Evolutionary conservation across 2,113 vertebrate genomes (phyloP), one percentile per base, ranked within the genome.

Genomic region (Bagarius yarrelli): DNA sequence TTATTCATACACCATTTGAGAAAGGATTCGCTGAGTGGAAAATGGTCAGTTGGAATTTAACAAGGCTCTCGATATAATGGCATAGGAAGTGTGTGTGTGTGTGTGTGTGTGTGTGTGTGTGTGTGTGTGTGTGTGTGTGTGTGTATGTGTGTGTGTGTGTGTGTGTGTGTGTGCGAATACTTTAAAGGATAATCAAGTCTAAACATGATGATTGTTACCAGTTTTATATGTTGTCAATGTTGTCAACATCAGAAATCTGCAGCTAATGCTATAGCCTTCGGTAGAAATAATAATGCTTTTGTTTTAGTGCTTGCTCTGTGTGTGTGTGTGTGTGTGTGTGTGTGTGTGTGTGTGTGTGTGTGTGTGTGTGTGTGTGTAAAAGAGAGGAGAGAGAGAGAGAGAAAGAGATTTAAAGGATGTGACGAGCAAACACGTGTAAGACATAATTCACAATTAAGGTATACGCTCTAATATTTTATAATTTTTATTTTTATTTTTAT

Each of bases 1-100:
- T 97, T 96, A 97, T 98, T 96, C 96, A 96, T 95, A 96, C 96
- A 94, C 95, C 95, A 95, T 96, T 96, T 93, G 94, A 94, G 94
- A 95, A 94, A 94, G 93, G 93, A 94, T 88, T 95, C 94, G 94
- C 93, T 95, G 96, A 97, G 96, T 95, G 95, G 95, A 96, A 98
- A 96, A 96, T 95, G 93, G 95, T 95, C 94, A 91, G 94, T 96
- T 96, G 94, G 94, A 96, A 96, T 97, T 98, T 95, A 96, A 93
- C 94, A 89, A 94, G 95, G 93, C 95, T 95, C 96, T 97, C 95
- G 92, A 95, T 96, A 93, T 96, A 96, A 98, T 96, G 93, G 95
- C 94, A 94, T 91, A 93, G 91, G 89, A 55, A 64, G 59, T 83
- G 79, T 59, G 79, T 84, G 78, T 80, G 80, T 81, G 73, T 34